Evolutionary conservation across 2,797 vertebrate species (phyloP), one percentile per base, ranked within the genome.

Genomic region (Lacerta bilineata): DNA sequence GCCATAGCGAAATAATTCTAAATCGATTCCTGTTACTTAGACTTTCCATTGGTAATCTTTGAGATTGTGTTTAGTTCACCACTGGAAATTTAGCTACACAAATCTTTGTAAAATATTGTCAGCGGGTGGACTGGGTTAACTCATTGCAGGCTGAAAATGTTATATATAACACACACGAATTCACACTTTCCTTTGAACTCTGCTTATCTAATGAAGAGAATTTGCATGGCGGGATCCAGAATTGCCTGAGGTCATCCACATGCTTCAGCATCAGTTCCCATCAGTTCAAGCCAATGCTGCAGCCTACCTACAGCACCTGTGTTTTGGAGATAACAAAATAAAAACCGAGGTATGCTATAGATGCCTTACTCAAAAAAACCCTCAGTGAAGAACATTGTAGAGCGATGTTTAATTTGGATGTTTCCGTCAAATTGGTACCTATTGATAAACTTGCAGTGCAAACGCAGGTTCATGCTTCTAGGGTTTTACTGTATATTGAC

Each of bases 241-340:
- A 93, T 94, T 99, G 94, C 98, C 97, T 0, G 99, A 99, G 93
- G 99, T 99, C 93, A 99, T 99, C 84, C 98, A 99, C 96, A 99
- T 99, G 99, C 98, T 99, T 11, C 98, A 99, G 92, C 99, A 99
- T 94, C 98, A 99, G 95, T 99, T 99, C 93, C 98, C 99, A 0
- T 99, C 99, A 0, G 99, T 99, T 82, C 99, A 99, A 96, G 99
- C 99, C 1, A 99, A 99, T 0, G 99, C 99, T 0, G 99, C 99
- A 0, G 99, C 99, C 83, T 99, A 99, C 94, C 97, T 99, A 15
- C 99, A 99, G 95, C 99, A 99, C 96, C 98, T 99, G 92, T 99
- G 98, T 96, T 99, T 98, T 0, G 98, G 98, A 0, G 99, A 99
- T 95, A 99, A 98, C 97, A 97, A 98, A 93, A 94, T 98, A 71